These are phyloP conservation scores for Papilio protenor DNA, from an alignment of 2,888 invertebrate species.

Conservation along the genomic window DNA sequence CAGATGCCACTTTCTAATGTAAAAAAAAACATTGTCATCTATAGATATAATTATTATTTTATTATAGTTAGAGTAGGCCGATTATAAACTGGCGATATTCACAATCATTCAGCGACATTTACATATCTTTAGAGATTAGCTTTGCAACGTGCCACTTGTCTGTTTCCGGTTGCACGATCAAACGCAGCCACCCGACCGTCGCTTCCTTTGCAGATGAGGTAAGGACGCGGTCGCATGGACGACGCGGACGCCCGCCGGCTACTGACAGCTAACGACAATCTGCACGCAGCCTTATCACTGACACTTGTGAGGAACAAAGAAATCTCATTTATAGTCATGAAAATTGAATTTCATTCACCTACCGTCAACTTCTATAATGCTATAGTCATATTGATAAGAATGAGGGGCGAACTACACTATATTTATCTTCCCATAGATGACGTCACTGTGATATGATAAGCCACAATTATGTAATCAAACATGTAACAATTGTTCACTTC, in stretches of 20 bases:
- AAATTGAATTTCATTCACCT: background rate
- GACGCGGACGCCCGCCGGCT: conserved; percentile 56
- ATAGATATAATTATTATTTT: too few species aligned
- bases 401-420: too few species aligned
- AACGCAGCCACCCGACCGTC: conserved; percentile 48
- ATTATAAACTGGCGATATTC: background rate
- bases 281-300: conserved; percentile 62
- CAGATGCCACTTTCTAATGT: too few species aligned
- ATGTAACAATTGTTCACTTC: background rate
- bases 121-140: conserved; percentile 43
- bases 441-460: too few species aligned
- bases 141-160: conserved; percentile 37
- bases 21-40: too few species aligned
- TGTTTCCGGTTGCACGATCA: conserved; percentile 53
- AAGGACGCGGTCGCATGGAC: conserved; percentile 65
- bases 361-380: too few species aligned
- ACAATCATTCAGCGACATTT: conserved; percentile 1
- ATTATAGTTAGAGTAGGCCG: background rate
- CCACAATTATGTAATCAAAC: too few species aligned
- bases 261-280: conserved; percentile 61
- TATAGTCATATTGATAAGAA: too few species aligned
- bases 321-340: background rate
- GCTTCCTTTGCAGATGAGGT: conserved; percentile 61
- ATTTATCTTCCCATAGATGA: too few species aligned
- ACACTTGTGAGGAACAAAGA: conserved; percentile 53